Base-by-base conservation (phyloP, 37 sponge, comb jelly and placozoan species). In the Crambe crambe region DNA sequence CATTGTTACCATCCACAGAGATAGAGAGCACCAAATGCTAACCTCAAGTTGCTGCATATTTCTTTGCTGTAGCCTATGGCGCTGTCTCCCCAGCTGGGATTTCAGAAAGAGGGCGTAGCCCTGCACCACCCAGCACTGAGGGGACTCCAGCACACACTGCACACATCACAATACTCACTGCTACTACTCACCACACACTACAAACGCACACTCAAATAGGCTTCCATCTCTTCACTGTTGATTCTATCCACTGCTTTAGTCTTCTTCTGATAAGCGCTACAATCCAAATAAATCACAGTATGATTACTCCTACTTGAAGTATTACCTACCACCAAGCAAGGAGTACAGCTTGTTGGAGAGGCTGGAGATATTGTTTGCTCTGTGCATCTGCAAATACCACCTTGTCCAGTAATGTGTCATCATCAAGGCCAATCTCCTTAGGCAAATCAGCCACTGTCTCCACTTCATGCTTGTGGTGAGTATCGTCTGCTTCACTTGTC, bases 321-420 rank as follows among this genome's bases (percentile, higher is more conserved):
- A n/a, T 35, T 17, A 37, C 91, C 63, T n/a, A 90, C 95, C 95
- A 90, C 41, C 73, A 41, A n/a, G 77, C 77, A 6, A 92, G 57
- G 20, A 95, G 41, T 3, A 83, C 87, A 23, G 90, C 93, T 82
- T 92, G 90, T 74, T 95, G 84, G 30, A 95, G 76, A 2, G 90
- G 56, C 2, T 77, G 42, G 34, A 92, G 68, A 30, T 5, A 21
- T 57, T 43, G 40, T 4, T 29, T 38, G 63, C 26, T 0, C 30
- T 41, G 44, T 21, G 40, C 47, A 17, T 73, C 88, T 42, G 88
- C 23, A 34, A 78, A 86, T 41, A 75, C 17, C 23, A 95, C 75
- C 21, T 87, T 42, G n/a, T 89, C 85, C 68, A 93, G 65, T 27
- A 95, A 44, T 34, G 88, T 88, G 68, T 95, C 95, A 60, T 95